phyloP scores from a whole-genome alignment of 1,140 invertebrate genomes.

The Fopius arisanus region DNA sequence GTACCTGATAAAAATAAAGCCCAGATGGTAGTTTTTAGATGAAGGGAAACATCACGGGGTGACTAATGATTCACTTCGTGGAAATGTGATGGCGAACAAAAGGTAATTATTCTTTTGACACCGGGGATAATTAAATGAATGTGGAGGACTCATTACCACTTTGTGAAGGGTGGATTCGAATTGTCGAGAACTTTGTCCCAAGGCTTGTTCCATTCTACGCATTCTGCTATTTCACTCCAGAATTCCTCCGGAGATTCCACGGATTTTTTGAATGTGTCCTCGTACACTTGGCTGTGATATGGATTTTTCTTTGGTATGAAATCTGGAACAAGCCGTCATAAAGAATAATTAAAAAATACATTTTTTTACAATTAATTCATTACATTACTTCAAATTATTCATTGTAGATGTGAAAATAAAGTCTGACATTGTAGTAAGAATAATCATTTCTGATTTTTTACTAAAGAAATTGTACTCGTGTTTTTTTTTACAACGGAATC shows the following conservation, averaged over 20 bases:
- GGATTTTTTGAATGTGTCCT: slow-evolving; percentile 73
- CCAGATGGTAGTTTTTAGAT: background rate
- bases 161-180: slow-evolving; percentile 83
- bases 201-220: slow-evolving; percentile 82
- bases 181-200: slow-evolving; percentile 87
- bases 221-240: slow-evolving; percentile 80
- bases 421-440: no score
- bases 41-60: background rate
- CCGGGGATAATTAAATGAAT: background rate
- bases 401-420: no score
- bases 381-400: no score
- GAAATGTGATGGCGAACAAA: background rate
- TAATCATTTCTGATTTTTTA: no score
- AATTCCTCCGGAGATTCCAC: slow-evolving; percentile 83
- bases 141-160: slow-evolving; percentile 74
- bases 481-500: no score
- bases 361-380: no score
- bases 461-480: no score
- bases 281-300: slow-evolving; percentile 66
- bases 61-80: background rate
- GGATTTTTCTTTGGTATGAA: slow-evolving; percentile 49
- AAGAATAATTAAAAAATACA: background rate
- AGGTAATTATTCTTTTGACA: background rate
- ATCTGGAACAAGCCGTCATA: slow-evolving; percentile 39
- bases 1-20: slow-evolving; percentile 69